phyloP scores from a whole-genome alignment of 2,888 invertebrate genomes.

The Frankliniella fusca region DNA sequence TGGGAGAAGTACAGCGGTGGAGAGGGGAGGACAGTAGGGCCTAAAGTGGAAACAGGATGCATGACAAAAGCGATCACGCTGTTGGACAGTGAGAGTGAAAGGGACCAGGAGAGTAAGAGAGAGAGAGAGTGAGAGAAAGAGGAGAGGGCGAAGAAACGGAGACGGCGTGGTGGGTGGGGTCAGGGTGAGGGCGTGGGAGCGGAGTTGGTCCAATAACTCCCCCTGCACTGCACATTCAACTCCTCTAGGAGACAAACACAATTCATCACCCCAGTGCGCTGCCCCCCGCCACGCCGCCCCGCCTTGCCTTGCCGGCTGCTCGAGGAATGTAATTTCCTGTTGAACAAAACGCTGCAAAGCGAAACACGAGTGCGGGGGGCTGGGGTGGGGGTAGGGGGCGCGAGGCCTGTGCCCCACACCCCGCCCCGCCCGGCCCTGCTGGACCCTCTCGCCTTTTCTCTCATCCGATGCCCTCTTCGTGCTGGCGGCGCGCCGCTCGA shows the following conservation, averaged over 20 bases:
- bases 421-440: too few relatives aligned
- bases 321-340: slow-evolving; percentile 22
- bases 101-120: not conserved
- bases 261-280: not conserved
- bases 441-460: too few relatives aligned
- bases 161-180: not conserved
- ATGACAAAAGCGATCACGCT: too few relatives aligned
- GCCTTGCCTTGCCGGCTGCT: not conserved
- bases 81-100: too few relatives aligned
- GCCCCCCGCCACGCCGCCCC: not conserved
- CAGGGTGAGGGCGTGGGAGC: not conserved
- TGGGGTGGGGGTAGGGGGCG: too few relatives aligned
- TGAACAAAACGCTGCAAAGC: not conserved
- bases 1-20: too few relatives aligned
- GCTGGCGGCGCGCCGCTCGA: too few relatives aligned
- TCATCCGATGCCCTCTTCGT: too few relatives aligned
- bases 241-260: not conserved
- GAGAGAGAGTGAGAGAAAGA: not conserved
- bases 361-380: not conserved
- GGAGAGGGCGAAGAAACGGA: not conserved
- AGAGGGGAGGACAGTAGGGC: too few relatives aligned
- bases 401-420: not conserved
- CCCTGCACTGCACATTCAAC: slow-evolving; percentile 1
- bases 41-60: too few relatives aligned
- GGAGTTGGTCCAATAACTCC: not conserved